Conservation (phyloP, 2,113 vertebrate species). For the Melanotaenia duboulayi region DNA sequence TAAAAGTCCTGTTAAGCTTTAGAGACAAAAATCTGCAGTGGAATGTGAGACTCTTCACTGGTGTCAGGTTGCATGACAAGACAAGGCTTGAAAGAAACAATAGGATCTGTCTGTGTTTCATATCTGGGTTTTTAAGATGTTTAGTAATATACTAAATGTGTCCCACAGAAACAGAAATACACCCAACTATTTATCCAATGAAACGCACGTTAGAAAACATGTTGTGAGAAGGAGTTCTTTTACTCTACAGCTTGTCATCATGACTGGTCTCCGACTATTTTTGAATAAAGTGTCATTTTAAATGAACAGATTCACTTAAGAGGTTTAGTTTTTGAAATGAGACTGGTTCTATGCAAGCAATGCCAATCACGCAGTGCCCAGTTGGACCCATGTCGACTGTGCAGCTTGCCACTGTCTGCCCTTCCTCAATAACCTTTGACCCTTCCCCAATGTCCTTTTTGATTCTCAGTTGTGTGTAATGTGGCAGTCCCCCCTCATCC, state of each 20-base stretch:
- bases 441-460: constrained; percentile 65
- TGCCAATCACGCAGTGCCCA: background rate
- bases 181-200: background rate
- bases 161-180: background rate
- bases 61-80: background rate
- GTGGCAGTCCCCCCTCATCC: constrained; percentile 47
- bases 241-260: background rate
- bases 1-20: background rate
- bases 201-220: background rate
- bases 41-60: background rate
- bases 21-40: background rate
- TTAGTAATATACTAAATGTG: no score
- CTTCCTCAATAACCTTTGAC: constrained; percentile 61
- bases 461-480: constrained; percentile 55
- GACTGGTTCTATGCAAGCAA: background rate
- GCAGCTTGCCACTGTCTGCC: constrained; percentile 14
- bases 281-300: background rate
- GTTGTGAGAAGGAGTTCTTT: background rate
- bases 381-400: background rate
- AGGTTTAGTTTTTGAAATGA: background rate
- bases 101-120: background rate
- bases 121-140: background rate
- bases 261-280: background rate
- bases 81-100: background rate
- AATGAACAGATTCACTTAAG: background rate